Conservation (phyloP, 2,113 vertebrate genomes). For the Erpornis zantholeuca region DNA sequence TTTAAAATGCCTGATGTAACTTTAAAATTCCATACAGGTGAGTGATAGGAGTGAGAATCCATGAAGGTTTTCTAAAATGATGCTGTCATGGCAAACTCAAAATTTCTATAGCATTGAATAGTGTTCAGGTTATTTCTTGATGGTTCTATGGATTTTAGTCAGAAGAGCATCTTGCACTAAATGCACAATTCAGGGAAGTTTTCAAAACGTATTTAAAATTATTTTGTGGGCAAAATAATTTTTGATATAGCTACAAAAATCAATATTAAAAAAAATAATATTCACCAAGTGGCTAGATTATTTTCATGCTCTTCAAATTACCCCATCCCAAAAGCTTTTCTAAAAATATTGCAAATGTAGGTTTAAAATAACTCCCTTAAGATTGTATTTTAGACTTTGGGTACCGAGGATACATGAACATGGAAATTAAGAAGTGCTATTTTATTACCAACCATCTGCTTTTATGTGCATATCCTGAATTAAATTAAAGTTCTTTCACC, state of each 20-base stretch:
- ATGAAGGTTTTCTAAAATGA: neutral
- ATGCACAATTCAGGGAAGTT: neutral
- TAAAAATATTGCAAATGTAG: neutral
- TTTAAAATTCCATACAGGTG: neutral
- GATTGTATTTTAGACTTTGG: neutral
- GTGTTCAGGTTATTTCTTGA: neutral
- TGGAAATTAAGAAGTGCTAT: neutral
- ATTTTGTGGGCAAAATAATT: neutral
- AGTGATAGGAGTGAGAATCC: neutral
- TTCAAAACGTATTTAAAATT: neutral
- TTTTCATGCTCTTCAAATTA: neutral
- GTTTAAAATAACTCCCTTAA: neutral
- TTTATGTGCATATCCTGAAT: neutral
- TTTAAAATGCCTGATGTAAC: neutral
- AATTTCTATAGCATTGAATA: neutral
- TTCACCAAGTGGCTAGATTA: neutral
- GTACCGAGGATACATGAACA: neutral
- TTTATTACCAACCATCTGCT: neutral
- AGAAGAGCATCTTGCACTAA: neutral
- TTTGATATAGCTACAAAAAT: neutral
- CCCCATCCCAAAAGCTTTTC: neutral
- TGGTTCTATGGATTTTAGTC: neutral
- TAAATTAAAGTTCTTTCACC: neutral
- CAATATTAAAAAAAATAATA: neutral
- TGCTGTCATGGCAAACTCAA: neutral